Evolutionary conservation across 2,113 vertebrate species (phyloP), one percentile per base, ranked within the genome.

Genomic region (Chaenocephalus aceratus): DNA sequence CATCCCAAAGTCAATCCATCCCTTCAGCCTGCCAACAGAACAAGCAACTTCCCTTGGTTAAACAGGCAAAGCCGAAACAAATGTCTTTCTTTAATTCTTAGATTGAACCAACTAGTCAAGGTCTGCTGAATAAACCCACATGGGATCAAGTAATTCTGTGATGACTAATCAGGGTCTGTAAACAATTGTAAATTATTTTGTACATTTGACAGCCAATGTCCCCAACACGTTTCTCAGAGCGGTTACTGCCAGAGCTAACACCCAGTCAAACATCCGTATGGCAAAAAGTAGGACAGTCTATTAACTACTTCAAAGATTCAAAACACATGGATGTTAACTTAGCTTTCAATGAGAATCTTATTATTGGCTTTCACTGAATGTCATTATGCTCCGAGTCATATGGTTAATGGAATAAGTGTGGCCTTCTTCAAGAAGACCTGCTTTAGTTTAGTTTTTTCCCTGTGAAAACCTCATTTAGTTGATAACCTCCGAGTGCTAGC

Each of bases 281-380:
- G 30, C 30, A 30, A 30, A 30, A 30, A 16, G 54, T 60, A 53
- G 4, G 8, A 52, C 41, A 3, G 10, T 16, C 23, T 54, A 14
- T 14, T 6, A 1, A 53, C 57, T 68, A 26, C 68, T 52, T 52
- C 49, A 71, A 63, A 44, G 16, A 58, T 51, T 59, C 11, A 45
- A 78, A 82, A 75, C 6, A n/a, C 57, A 51, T 18, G 18, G 21
- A 54, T 54, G 48, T 53, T 72, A 58, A 76, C 75, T 85, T 57
- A 44, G 60, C 72, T 46, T 16, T 79, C 57, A 82, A 48, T 51
- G 54, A 49, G 16, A 54, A 15, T 74, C 65, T 66, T 52, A 68
- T 67, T 53, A 48, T 44, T 8, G 6, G 26, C 48, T 46, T 56
- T 54, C 16, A 0, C 6, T 71, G 53, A 81, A 62, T 62, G 57